Base-by-base conservation (phyloP, 92 coral and sea anemone species). In the Phenganax subtilis region DNA sequence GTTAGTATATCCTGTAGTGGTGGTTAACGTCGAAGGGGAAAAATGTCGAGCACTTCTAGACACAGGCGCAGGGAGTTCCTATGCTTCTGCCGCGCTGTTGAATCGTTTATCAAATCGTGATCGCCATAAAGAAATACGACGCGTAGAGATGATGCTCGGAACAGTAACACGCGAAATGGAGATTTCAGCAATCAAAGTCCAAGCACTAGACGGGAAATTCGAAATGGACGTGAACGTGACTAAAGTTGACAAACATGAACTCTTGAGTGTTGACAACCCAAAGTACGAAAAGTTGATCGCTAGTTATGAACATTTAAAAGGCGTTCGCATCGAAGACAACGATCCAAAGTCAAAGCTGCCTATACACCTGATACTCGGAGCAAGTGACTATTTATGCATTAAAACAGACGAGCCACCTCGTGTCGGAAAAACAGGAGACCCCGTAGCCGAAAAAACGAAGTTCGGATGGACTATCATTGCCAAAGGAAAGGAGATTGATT, bases 21-120 rank as follows among this genome's bases (percentile, higher is more conserved):
- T 88, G 2, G 85, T 85, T 1, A 44, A 70, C 6, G 85, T 82
- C 57, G 59, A 85, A 55, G 88, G 88, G 6, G 64, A 75, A 8
- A 88, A 59, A 31, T 85, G 89, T 56, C 47, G 91, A 14, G 91
- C 91, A 3, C 74, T 85, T 2, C 73, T 88, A 37, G 91, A 85
- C 75, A 88, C 91, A 0, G 89, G 91, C 8, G 87, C 91, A 28
- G 87, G 85, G 51, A 87, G 82, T 55, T 76, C 87, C 31, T 37
- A 37, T 5, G 47, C 47, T 37, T 37, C 47, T 37, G 47, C 47
- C 47, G 47, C 47, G 2, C 47, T 37, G 47, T 5, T 37, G 47
- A 37, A 37, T 37, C 47, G 47, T 5, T 37, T 37, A 37, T 71
- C 71, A 3, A 63, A 52, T 44, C 82, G 66, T 11, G 59, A 75